A percentile compares a stretch with the other conserved stretches of the same genome.
phyloP scores from a whole-genome alignment of 2,797 vertebrate genomes.

The Cuniculus paca region DNA sequence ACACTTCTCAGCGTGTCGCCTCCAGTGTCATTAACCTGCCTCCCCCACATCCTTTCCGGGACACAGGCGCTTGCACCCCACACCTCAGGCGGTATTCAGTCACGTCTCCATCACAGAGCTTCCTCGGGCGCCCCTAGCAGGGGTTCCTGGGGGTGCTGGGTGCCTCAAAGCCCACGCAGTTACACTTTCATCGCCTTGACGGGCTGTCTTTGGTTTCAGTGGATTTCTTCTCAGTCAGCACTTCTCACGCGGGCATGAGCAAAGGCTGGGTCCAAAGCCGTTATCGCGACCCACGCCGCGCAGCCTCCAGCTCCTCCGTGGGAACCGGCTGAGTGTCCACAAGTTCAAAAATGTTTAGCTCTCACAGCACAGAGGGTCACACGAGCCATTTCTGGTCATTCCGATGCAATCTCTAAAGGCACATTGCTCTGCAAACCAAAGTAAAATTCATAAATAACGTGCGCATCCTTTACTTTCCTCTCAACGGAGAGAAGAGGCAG shows the following conservation, averaged over 20 bases:
- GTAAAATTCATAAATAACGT: not conserved
- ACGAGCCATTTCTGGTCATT: slow-evolving; percentile 41
- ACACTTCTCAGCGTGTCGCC: not conserved
- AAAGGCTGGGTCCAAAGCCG: not conserved
- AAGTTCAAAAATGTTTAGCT: not conserved
- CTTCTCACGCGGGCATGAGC: not conserved
- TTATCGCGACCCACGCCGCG: not conserved
- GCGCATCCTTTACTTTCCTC: not conserved
- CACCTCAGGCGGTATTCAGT: slow-evolving; percentile 19
- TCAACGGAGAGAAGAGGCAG: not conserved
- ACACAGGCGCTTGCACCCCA: slow-evolving; percentile 10
- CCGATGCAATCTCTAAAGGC: slow-evolving; percentile 23
- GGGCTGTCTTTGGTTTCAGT: slow-evolving; percentile 50
- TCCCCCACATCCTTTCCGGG: not conserved
- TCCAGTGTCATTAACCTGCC: not conserved
- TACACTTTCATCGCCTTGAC: slow-evolving; percentile 53
- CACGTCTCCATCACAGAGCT: not conserved
- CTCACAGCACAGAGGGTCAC: not conserved
- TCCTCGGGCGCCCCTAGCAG: slow-evolving; percentile 20
- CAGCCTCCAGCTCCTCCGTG: not conserved
- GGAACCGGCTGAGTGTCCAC: not conserved
- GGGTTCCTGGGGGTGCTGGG: slow-evolving; percentile 13
- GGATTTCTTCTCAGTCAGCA: slow-evolving; percentile 55
- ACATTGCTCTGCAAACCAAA: not conserved
- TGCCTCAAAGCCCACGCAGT: slow-evolving; percentile 2